Evolutionary conservation across 2,888 invertebrate genomes (phyloP), one percentile per base, ranked within the genome.

Genomic region (Amblyteles armatorius): DNA sequence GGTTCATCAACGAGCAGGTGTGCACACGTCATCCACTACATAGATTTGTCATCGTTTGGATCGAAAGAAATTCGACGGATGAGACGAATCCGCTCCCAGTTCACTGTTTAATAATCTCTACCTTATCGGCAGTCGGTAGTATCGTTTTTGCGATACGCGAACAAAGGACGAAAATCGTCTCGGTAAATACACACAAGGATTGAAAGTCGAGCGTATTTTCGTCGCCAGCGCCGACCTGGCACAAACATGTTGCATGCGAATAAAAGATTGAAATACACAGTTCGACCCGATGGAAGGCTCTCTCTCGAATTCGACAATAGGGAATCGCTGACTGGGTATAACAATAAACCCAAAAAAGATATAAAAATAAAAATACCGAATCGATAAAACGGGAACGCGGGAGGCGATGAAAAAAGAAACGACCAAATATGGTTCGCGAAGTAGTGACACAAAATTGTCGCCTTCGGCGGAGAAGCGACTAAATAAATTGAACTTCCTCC

Each of bases 361-460:
- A 44, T n/a, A 36, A 52, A 73, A 7, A 7, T 19, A 73, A 65
- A 48, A 71, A 65, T 29, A 73, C 50, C 40, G 60, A 69, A 83
- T 74, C 83, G 71, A 83, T 74, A 69, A 79, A 79, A 74, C 55
- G 50, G 44, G 73, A 83, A 73, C 44, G 69, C 7, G 63, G 26
- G 60, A 36, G 33, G 3, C 69, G 60, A 33, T 6, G 26, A 9
- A 33, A 60, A 19, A 48, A 44, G 5, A 26, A n/a, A 48, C 7
- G 9, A 33, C 44, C 44, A 16, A 16, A 48, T 48, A 3, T 5
- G 16, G 44, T 48, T 48, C 44, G 4, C 44, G 44, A 48, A 3
- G 44, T 48, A 48, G 16, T 16, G 16, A 48, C 44, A 48, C 13
- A 48, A 13, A 48, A 16, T 48, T 48, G 16, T 48, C 16, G 44